A percentile compares a stretch with the other conserved stretches of the same genome.
phyloP scores from a whole-genome alignment of 2,797 vertebrate genomes.

The Pangasius krempfi region DNA sequence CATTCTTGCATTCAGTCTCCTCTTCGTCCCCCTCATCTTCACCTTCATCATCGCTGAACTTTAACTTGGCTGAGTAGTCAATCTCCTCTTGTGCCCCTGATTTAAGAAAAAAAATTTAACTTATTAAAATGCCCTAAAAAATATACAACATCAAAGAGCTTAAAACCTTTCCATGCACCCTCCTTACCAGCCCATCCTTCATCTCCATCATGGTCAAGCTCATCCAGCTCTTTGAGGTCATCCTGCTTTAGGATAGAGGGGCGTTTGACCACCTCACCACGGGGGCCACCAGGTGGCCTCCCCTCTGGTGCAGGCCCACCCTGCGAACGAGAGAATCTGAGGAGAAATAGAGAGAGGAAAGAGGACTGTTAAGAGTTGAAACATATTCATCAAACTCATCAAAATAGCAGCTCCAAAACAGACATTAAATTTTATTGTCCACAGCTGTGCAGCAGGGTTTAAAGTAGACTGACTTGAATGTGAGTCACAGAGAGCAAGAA shows the following conservation, averaged over 20 bases:
- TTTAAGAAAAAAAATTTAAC: not conserved
- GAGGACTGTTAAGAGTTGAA: not conserved
- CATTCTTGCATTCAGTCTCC: slow-evolving; percentile 70
- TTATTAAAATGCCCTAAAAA: not conserved
- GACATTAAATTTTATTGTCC: not conserved
- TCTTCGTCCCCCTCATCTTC: slow-evolving; percentile 87
- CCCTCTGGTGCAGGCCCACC: slow-evolving; percentile 72
- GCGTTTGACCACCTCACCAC: slow-evolving; percentile 84
- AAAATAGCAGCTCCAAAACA: not conserved
- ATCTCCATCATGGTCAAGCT: slow-evolving; percentile 90
- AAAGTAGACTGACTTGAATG: not conserved
- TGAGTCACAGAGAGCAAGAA: not conserved
- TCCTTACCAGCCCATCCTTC: slow-evolving; percentile 91
- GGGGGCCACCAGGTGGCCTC: slow-evolving; percentile 72
- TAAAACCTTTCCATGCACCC: not conserved
- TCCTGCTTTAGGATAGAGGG: slow-evolving; percentile 93
- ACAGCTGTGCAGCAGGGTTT: not conserved
- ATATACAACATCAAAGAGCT: not conserved
- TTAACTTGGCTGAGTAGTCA: slow-evolving; percentile 93
- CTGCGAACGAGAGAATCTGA: slow-evolving; percentile 83
- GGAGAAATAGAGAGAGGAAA: not conserved
- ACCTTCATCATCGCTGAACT: slow-evolving; percentile 95
- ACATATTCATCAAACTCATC: not conserved
- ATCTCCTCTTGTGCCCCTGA: slow-evolving; percentile 94
- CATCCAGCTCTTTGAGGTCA: slow-evolving; percentile 88